Evolutionary conservation across 2,888 invertebrate genomes (phyloP), one percentile per base, ranked within the genome.

Genomic region (Argyra leucocephala): DNA sequence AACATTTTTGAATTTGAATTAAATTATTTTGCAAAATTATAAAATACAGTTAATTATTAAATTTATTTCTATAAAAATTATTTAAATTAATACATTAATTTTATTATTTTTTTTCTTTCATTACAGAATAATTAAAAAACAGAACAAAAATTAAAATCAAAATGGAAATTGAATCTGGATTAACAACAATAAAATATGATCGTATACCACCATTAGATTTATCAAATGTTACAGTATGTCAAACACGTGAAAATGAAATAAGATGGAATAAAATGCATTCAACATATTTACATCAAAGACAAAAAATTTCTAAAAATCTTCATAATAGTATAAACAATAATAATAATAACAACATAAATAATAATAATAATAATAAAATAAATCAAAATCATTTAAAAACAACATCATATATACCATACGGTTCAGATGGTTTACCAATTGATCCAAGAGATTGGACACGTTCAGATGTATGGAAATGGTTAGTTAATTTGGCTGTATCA

Each of bases 391-490:
- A 22, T 57, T 22, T 21, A 12, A 22, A 58, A 58, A 58, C 22
- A 61, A 67, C 64, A 2, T 68, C 73, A 73, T 65, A 72, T 73
- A 61, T 64, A 62, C 65, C 65, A 61, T 65, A 66, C 62, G 78
- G 77, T 36, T 72, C 73, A 60, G 78, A 79, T 69, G 77, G 77
- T 4, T 69, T 79, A 66, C 78, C 78, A 0, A 3, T 82, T 85
- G 90, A 90, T 78, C 90, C 90, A 0, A 81, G 89, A 1, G 83
- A 83, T 57, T 90, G 90, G 90, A 83, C 84, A 7, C 82, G 89
- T 3, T 83, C 85, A 22, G 86, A 89, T 72, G 90, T 90, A 3
- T 85, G 84, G 66, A 80, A 82, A 66, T 90, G 90, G 89, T 75
- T 86, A 18, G 78, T 80, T 65, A 78, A 81, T 69, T 86, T 88